Base-by-base conservation (phyloP, 2,888 invertebrate genomes). In the Lamellibrachia satsuma region DNA sequence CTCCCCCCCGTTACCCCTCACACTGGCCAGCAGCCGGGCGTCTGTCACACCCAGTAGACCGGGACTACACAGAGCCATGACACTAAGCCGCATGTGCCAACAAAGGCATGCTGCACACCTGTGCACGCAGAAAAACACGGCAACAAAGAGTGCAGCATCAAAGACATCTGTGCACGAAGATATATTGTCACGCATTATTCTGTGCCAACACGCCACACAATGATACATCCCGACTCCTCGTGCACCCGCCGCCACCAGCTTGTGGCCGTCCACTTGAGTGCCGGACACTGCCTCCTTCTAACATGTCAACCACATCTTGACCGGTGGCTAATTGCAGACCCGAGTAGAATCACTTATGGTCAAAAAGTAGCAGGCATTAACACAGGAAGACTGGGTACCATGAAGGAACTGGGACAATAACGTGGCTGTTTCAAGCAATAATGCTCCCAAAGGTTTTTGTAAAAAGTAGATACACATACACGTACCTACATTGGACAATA, bases 121-220 rank as follows among this genome's bases (percentile, higher is more conserved):
- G 75, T 75, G 75, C 75, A 75, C 75, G 2, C 4, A 75, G 75
- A 15, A 15, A 75, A 75, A 75, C 75, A 75, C 0, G 75, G 7
- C 22, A n/a, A 75, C 75, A 75, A 75, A 75, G 75, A 75, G 22
- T n/a, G 6, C 75, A 3, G 22, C 75, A 75, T 75, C 75, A 75
- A 75, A 75, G 75, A 75, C 75, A 75, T n/a, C 75, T 75, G 75
- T 75, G 75, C 75, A 75, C 3, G 22, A 3, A 75, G 75, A 75
- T 75, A 75, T 75, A 75, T 75, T 75, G 75, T 75, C 75, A 75
- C 75, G 75, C 75, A 75, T 75, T 75, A 75, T 75, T 22, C 75
- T 75, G n/a, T 4, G 75, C 22, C 15, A 15, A 75, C 75, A 75
- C 75, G 22, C 11, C 4, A 75, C 75, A 75, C 75, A 75, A 75